These are phyloP conservation scores for Morone chrysops DNA, from an alignment of 2,113 vertebrate genomes.

Conservation along the genomic window DNA sequence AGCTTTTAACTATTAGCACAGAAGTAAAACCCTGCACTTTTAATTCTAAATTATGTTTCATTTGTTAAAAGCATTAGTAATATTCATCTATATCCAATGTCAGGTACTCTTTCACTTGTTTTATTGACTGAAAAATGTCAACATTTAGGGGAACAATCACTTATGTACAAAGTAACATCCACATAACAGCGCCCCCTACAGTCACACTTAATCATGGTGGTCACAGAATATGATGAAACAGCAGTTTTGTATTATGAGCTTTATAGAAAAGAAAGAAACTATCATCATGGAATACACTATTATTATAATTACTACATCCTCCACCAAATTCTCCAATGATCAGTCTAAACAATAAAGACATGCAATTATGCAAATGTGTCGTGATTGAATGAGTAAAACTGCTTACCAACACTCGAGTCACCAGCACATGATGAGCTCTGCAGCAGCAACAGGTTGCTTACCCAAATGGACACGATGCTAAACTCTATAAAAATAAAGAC, in stretches of 20 bases:
- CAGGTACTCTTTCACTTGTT: neutral
- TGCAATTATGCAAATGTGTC: too few relatives aligned
- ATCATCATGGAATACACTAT: neutral
- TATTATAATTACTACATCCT: neutral
- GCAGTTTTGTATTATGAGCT: neutral
- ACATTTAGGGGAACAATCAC: neutral
- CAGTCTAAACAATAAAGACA: neutral
- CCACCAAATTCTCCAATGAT: too few relatives aligned
- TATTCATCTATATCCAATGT: neutral
- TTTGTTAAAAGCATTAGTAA: too few relatives aligned
- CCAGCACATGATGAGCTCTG: slow-evolving; percentile 19
- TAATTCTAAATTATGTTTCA: too few relatives aligned
- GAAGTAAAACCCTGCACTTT: too few relatives aligned
- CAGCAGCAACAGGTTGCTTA: slow-evolving; percentile 58
- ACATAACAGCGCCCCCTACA: neutral
- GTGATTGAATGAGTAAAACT: neutral
- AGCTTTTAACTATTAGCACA: too few relatives aligned
- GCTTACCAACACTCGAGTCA: slow-evolving; percentile 62
- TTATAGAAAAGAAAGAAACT: neutral
- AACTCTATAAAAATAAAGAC: slow-evolving; percentile 15
- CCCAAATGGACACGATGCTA: slow-evolving; percentile 34
- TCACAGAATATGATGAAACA: neutral
- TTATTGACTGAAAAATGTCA: neutral
- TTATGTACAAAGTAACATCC: neutral
- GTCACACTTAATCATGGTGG: neutral